Evolutionary conservation across 2,888 invertebrate genomes (phyloP), one percentile per base, ranked within the genome.

Genomic region (Drosophila mayaguana): DNA sequence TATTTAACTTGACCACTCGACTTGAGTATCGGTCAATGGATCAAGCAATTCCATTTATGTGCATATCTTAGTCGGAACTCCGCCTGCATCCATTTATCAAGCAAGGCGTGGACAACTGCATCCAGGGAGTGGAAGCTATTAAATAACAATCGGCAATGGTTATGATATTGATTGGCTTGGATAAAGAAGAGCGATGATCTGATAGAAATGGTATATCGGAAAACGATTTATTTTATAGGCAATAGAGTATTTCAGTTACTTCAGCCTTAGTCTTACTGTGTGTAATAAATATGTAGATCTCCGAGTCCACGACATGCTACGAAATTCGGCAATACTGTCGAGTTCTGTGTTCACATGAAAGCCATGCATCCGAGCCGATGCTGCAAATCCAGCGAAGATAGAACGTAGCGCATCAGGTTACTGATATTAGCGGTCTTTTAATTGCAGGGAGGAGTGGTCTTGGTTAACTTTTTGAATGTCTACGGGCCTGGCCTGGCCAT

Each of bases 401-500:
- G 11, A 32, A 32, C 8, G 28, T 9, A 28, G 28, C 28, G 0
- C 32, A n/a, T n/a, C n/a, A 32, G n/a, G 2, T 46, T 16, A 9
- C n/a, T 46, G 46, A 25, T 32, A 18, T 18, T 3, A 18, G 11
- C 18, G 28, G 16, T 6, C 28, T 32, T 32, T 0, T 28, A 0
- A 3, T 38, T 72, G 2, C 63, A 97, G 97, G 97, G 97, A 43
- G 98, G 98, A 6, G 96, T 96, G 63, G 97, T 96, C 92, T 94
- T 98, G 87, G 97, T 98, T 32, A 96, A 97, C 89, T 94, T 98
- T 81, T 94, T 98, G 69, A 97, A 97, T 93, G 96, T 96, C 25
- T 98, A 97, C 92, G 97, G 97, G 0, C 97, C 97, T 0, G 97
- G 97, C 0, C 94, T 97, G 86, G 96, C 98, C 32, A 96, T 98